Base-by-base conservation (phyloP, 2,797 vertebrate species). In the Xerus rutilus region DNA sequence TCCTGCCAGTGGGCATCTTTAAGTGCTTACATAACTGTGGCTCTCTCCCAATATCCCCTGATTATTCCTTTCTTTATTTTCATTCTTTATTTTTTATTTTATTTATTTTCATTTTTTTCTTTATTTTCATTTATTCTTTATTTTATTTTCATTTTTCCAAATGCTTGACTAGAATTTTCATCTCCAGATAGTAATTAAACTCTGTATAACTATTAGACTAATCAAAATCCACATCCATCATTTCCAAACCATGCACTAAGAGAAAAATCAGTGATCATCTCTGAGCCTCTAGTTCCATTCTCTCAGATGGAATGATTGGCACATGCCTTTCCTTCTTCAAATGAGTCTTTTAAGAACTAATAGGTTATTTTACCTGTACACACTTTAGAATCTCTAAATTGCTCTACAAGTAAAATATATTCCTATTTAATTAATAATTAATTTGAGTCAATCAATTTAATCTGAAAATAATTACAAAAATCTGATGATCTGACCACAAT, bases 391-490 rank as follows among this genome's bases (percentile, higher is more conserved):
- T 72, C 30, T 96, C 45, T 72, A 81, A 77, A 15, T 65, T 86
- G 70, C 14, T 84, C 23, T 62, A 84, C 7, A 78, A 67, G 43
- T 87, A 81, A 78, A 91, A 76, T 54, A 43, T 54, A 5, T 67
- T 76, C 43, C 89, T 57, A 76, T 39, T 95, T 76, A 93, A 91
- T 62, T 86, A 93, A 94, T 96, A 83, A 49, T 91, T 73, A 89
- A 67, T 25, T 87, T 67, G 28, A 25, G 25, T 74, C 45, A 79
- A 13, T 86, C n/a, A 84, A n/a, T 67, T 52, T 57, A 45, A 82
- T 47, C 32, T 69, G 20, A 12, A 13, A 94, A 92, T 81, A 83
- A 86, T 86, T 86, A 84, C 2, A 88, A 88, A 88, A 92, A 64
- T 35, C 25, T 93, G 74, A 92, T 64, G 13, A 39, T 15, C 35